A percentile compares a stretch with the other conserved stretches of the same genome.
phyloP scores from a whole-genome alignment of 1,140 invertebrate genomes.

The Schlechtendalia chinensis region DNA sequence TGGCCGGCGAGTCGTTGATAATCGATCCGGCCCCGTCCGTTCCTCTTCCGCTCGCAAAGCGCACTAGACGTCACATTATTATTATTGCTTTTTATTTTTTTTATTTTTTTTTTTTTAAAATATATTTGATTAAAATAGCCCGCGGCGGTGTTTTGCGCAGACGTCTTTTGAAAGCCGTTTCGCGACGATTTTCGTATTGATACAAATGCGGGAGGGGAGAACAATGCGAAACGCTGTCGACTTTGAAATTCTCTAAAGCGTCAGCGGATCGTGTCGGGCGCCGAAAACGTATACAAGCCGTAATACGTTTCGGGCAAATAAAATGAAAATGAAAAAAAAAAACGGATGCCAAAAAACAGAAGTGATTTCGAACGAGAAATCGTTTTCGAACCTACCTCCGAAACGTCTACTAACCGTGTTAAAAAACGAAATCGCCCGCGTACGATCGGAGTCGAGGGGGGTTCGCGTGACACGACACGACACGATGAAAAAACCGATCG shows the following conservation, averaged over 20 bases:
- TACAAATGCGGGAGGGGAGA: conserved; percentile 5
- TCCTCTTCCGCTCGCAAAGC: background rate
- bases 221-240: background rate
- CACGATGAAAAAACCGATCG: background rate
- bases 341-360: background rate
- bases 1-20: conserved; percentile 24
- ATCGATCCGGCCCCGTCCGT: too few species aligned
- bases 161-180: conserved; percentile 8
- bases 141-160: conserved; percentile 26
- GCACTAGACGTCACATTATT: background rate
- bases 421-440: too few species aligned
- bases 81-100: too few species aligned
- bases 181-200: conserved; percentile 41
- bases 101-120: conserved; percentile 16
- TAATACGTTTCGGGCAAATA: conserved; percentile 5
- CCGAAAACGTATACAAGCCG: background rate
- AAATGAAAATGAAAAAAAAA: background rate
- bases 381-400: background rate
- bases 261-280: background rate
- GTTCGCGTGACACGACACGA: too few species aligned
- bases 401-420: too few species aligned
- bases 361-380: conserved; percentile 6
- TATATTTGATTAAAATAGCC: conserved; percentile 48
- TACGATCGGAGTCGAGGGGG: background rate
- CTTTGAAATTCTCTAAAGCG: conserved; percentile 15